Base-by-base conservation (phyloP, 2,888 invertebrate species). In the Protodeltote pygarga region DNA sequence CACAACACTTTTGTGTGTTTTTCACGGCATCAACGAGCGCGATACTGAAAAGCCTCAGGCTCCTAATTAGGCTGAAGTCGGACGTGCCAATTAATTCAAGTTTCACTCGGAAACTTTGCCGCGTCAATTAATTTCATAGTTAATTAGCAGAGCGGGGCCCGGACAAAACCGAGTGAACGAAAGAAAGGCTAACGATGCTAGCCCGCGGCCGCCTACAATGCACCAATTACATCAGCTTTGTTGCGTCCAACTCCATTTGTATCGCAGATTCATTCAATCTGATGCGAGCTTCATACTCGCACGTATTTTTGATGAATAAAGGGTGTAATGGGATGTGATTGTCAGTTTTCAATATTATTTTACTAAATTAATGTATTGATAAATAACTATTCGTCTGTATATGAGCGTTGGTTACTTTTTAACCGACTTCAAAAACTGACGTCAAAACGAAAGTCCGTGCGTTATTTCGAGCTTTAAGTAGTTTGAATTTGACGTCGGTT, bases 91-190 rank as follows among this genome's bases (percentile, higher is more conserved):
- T 92, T 92, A 92, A 92, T 90, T 92, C 91, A 91, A 91, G 92
- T 92, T 92, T 92, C 89, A 87, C 89, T 89, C 85, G 85, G 88
- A 89, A 92, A 92, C 88, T 92, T 92, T 89, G 87, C 91, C 84
- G 87, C 92, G 89, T 92, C 92, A 92, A 92, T 92, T 92, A 92
- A 92, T 92, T 92, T 92, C 91, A 91, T 91, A 92, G 90, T 91
- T 92, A 92, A 92, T 92, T 92, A 92, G 90, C 88, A 85, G 85
- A 80, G 73, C 62, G 64, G 66, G 65, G 71, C 51, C 61, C 58
- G 86, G 87, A 89, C 90, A 87, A 90, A 89, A 88, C 91, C 85
- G 81, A 85, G 81, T 76, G 83, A 80, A 77, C 76, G 81, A 84
- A 89, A 89, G 89, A 89, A 89, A 89, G 86, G 90, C 87, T 89